Evolutionary conservation across 2,797 vertebrate species (phyloP), one percentile per base, ranked within the genome.

Genomic region (Coreius guichenoti): DNA sequence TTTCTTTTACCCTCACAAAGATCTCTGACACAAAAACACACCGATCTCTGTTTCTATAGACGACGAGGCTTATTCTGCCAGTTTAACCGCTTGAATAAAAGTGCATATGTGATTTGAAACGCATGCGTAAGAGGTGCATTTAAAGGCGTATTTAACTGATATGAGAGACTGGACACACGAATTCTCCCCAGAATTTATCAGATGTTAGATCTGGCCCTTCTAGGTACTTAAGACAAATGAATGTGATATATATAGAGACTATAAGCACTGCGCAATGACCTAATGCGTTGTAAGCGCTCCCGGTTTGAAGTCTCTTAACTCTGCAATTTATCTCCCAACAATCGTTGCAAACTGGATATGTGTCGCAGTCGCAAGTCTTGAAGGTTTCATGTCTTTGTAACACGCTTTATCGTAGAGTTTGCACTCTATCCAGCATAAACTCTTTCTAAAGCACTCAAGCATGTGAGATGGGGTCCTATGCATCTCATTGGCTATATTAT

Each of bases 31-130:
- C 96, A 95, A 95, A 96, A 96, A 96, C 94, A 63, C 51, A 73
- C 45, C 96, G 96, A 96, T 95, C 95, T 95, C 96, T 95, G 96
- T 96, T 96, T 96, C 96, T 97, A 97, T 95, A 95, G 94, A 94
- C 93, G 95, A 94, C 96, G 95, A 90, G 93, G 95, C 97, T 97
- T 97, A 95, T 97, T 96, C 94, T 92, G 92, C 95, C 96, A 95
- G 97, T 97, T 98, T 97, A 98, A 97, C 97, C 95, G 96, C 90
- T 95, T 97, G 95, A 98, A 95, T 96, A 95, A 96, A 96, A 96
- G 95, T 96, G 96, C 96, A 96, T 97, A 96, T 96, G 96, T 93
- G 95, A 97, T 97, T 97, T 97, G 96, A 97, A 97, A 96, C 95
- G 96, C 97, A 97, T 97, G 97, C 96, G 95, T 93, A 95, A 95